Evolutionary conservation across 2,797 vertebrate genomes (phyloP).

Genomic region (Clarias pachynema): DNA sequence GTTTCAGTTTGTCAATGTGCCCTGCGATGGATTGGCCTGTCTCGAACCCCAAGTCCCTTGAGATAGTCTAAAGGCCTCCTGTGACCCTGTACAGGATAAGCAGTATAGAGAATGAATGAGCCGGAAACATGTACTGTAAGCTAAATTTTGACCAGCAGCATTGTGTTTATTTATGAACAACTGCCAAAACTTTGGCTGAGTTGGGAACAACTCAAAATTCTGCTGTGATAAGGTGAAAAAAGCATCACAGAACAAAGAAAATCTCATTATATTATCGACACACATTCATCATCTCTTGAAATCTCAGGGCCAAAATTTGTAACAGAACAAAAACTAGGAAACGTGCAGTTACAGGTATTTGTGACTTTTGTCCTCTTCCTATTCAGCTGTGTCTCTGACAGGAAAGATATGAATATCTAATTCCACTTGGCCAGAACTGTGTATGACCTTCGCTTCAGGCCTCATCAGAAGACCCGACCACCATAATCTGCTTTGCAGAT

Average conservation of each 20-base stretch:
- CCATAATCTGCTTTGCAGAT: slow-evolving; percentile 9
- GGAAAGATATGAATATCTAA: slow-evolving; percentile 34
- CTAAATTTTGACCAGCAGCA: not conserved
- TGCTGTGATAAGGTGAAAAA: not conserved
- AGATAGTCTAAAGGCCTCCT: no score
- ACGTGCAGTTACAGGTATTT: not conserved
- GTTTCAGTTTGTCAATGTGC: no score
- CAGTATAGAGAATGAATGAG: no score
- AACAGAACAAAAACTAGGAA: not conserved
- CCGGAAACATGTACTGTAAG: no score
- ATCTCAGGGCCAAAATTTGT: not conserved
- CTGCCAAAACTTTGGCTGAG: not conserved
- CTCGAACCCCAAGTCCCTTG: no score
- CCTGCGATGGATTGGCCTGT: no score
- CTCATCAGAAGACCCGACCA: not conserved
- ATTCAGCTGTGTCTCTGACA: slow-evolving; percentile 18
- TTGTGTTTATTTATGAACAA: not conserved
- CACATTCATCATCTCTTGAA: slow-evolving; percentile 7
- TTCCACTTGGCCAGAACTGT: slow-evolving; percentile 15
- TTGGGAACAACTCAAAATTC: not conserved
- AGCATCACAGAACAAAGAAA: not conserved
- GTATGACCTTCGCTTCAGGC: slow-evolving; percentile 13
- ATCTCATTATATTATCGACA: slow-evolving; percentile 9
- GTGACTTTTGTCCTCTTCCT: not conserved
- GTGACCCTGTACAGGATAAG: no score